Base-by-base conservation (phyloP, 1,140 invertebrate genomes). In the Microplitis mediator region DNA sequence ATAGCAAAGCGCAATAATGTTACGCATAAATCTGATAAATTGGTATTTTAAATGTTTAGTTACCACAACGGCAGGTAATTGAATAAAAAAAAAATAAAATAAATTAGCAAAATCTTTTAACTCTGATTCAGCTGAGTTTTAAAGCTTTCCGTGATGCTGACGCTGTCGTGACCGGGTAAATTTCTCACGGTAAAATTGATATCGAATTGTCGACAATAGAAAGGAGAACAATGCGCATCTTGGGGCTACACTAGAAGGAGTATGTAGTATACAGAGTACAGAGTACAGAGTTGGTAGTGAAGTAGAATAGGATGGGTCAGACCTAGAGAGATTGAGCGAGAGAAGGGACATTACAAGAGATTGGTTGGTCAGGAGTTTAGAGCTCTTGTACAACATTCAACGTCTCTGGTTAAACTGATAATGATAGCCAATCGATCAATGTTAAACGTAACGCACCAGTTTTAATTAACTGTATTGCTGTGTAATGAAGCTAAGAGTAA, bases 391-490 rank as follows among this genome's bases (percentile, higher is more conserved):
- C 34, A 9, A 13, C 16, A 14, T 16, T 31, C 34, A 9, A 39
- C 23, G 68, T 32, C 11, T 4, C 16, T 61, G 68, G 8, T 23
- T 51, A 16, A 51, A 14, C 31, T 31, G 39, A 34, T 56, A 72
- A 72, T 61, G 65, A 67, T 61, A 50, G 2, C 64, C 56, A 61
- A 72, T 72, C 54, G 67, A 72, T 72, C 64, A 39, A 4, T 54
- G 54, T 9, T 54, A 11, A 71, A 71, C 35, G 50, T 52, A 45
- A 32, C 16, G 34, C 14, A 23, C 23, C 23, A 16, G 3, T 50
- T 14, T 35, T 51, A 63, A 14, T 50, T 2, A 11, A 14, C 50
- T 39, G 11, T 39, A 14, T 31, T 56, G 23, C 3, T 6, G 13
- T 16, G 13, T 45, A 56, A 68, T 56, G n/a, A n/a, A 6, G 23